Evolutionary conservation across 2,888 invertebrate genomes (phyloP).

Genomic region (Alentia gelatinosa): DNA sequence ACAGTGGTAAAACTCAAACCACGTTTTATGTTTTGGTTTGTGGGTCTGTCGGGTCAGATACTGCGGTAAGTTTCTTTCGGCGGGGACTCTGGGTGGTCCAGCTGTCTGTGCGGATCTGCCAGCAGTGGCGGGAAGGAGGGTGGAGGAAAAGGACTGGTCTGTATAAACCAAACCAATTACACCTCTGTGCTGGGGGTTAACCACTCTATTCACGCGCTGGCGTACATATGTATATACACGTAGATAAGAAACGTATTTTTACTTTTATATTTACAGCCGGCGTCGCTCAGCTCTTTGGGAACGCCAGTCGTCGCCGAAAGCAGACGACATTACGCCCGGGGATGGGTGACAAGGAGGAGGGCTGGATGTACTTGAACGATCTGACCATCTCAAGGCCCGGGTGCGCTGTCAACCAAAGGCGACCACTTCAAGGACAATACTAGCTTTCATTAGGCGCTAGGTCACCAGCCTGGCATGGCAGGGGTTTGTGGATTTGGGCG

Average conservation of each 20-base stretch:
- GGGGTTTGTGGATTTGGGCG: background rate
- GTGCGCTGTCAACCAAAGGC: too few species aligned
- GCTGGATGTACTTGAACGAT: too few species aligned
- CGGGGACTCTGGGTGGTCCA: slow-evolving; percentile 10
- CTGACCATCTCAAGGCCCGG: too few species aligned
- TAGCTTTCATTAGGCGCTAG: background rate
- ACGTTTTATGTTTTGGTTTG: background rate
- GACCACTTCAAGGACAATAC: background rate
- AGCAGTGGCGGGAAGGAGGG: background rate
- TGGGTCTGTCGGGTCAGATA: background rate
- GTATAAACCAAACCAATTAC: slow-evolving; percentile 3
- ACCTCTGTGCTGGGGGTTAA: background rate
- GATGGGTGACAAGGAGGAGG: too few species aligned
- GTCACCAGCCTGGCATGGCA: background rate
- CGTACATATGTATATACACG: background rate
- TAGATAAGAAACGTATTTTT: too few species aligned
- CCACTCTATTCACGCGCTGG: background rate
- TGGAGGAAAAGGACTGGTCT: background rate
- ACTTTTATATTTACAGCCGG: too few species aligned
- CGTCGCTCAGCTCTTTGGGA: too few species aligned
- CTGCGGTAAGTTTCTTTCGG: background rate
- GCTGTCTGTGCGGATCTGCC: background rate
- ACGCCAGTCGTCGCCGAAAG: too few species aligned
- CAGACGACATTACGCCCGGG: too few species aligned
- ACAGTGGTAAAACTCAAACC: background rate